These are phyloP conservation scores for Oncorhynchus gorbuscha DNA, from an alignment of 2,113 vertebrate species.

Conservation along the genomic window DNA sequence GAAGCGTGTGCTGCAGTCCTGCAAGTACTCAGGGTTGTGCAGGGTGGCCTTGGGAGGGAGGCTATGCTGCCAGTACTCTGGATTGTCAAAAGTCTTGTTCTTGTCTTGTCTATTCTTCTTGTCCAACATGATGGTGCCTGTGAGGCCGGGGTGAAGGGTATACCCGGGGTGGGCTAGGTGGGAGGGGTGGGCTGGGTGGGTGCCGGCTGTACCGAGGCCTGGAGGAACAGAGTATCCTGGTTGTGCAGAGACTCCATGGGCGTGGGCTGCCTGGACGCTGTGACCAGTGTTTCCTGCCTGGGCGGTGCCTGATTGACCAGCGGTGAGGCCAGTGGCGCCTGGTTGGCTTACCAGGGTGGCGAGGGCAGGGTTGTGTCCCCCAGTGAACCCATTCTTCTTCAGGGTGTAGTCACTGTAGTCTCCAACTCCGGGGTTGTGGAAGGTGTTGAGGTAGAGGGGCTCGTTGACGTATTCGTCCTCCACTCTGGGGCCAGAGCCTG, in stretches of 20 bases:
- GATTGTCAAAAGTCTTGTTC: constrained; percentile 96
- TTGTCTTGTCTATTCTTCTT: constrained; percentile 79
- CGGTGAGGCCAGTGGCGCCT: background rate
- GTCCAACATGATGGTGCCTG: constrained; percentile 74
- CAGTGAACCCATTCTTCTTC: constrained; percentile 79
- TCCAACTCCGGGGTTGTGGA: constrained; percentile 78
- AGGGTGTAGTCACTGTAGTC: constrained; percentile 73
- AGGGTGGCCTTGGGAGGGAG: constrained; percentile 90
- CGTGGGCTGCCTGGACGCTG: constrained; percentile 46
- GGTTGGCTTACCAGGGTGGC: constrained; percentile 8
- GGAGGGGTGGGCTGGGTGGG: constrained; percentile 63
- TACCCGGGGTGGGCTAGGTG: constrained; percentile 72
- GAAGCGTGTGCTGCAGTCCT: constrained; percentile 98
- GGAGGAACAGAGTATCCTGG: constrained; percentile 59
- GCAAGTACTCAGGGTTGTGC: constrained; percentile 95
- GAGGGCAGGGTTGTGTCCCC: constrained; percentile 49
- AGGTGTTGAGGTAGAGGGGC: constrained; percentile 95
- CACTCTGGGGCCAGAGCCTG: constrained; percentile 66
- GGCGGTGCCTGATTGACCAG: background rate
- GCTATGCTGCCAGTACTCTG: constrained; percentile 99
- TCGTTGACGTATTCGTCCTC: constrained; percentile 94
- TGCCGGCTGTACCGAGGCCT: constrained; percentile 37
- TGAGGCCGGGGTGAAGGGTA: constrained; percentile 69
- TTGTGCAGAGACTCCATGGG: constrained; percentile 56
- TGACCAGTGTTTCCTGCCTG: constrained; percentile 11